These are phyloP conservation scores for Urocynchramus pylzowi DNA, from an alignment of 2,113 vertebrate genomes.

Conservation along the genomic window DNA sequence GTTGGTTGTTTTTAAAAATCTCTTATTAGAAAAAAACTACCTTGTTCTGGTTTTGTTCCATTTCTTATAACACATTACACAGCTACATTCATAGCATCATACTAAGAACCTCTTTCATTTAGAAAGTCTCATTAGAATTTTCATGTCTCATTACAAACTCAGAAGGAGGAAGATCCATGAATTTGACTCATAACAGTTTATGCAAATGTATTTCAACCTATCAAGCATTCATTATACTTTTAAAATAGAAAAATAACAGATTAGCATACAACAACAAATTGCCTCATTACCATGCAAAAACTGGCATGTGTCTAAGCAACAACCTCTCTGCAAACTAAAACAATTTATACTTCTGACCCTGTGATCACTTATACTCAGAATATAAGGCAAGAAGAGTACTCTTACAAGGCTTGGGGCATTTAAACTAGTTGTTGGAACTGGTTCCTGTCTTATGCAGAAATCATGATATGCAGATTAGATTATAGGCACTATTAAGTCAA, in stretches of 20 bases:
- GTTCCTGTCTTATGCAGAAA: not conserved
- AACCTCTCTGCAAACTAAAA: not conserved
- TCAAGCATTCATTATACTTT: not conserved
- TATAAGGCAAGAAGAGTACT: not conserved
- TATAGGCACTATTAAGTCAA: not conserved
- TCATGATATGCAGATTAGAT: not conserved
- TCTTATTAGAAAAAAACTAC: not conserved
- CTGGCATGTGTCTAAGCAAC: not conserved
- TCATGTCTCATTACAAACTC: conserved; percentile 3
- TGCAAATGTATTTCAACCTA: not conserved
- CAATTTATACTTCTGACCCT: not conserved
- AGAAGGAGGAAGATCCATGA: not conserved
- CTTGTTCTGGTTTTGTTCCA: not conserved
- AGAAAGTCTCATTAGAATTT: not conserved
- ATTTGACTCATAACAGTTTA: not conserved
- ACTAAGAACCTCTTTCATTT: not conserved
- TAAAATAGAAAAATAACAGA: not conserved
- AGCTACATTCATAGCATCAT: not conserved
- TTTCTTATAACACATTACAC: not conserved
- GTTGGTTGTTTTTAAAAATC: not conserved
- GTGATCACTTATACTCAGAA: not conserved
- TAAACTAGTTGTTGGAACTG: not conserved
- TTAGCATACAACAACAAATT: conserved; percentile 4
- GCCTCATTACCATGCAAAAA: not conserved
- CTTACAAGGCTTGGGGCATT: not conserved